Evolutionary conservation across 1,140 invertebrate genomes (phyloP).

Genomic region (Dreissena polymorpha): DNA sequence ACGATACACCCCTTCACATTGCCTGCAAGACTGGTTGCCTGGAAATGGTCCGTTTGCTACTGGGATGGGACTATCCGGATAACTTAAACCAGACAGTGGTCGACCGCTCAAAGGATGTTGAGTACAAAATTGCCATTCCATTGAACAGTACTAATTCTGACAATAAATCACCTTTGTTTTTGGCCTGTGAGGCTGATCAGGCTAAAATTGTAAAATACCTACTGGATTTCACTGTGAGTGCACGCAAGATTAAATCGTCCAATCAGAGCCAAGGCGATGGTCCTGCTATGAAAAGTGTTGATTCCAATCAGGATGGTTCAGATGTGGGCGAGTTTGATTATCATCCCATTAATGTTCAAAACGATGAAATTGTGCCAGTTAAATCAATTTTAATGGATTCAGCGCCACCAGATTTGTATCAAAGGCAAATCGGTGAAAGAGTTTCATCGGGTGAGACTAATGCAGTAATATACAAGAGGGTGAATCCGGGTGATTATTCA

Average conservation of each 20-base stretch:
- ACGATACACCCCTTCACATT: constrained; percentile 95
- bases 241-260: constrained; percentile 74
- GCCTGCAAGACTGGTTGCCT: constrained; percentile 85
- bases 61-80: constrained; percentile 90
- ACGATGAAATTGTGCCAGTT: neutral
- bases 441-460: neutral
- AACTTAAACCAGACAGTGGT: constrained; percentile 51
- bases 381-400: constrained; percentile 14
- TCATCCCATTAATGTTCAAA: constrained; percentile 7
- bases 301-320: neutral
- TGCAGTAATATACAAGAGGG: neutral
- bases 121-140: constrained; percentile 62
- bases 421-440: too few relatives aligned
- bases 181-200: constrained; percentile 69
- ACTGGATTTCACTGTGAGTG: constrained; percentile 87
- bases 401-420: too few relatives aligned
- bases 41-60: constrained; percentile 89
- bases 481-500: constrained; percentile 43
- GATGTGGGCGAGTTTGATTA: neutral
- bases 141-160: constrained; percentile 69
- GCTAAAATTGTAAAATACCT: constrained; percentile 66
- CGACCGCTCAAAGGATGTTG: constrained; percentile 57
- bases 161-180: constrained; percentile 71
- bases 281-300: constrained; percentile 19
- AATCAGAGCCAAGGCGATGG: constrained; percentile 38